Percentiles rank a stretch among this genome's conserved stretches.
Evolutionary conservation across 2,797 vertebrate species (phyloP).

Genomic region (Muraenolepis orangiensis): DNA sequence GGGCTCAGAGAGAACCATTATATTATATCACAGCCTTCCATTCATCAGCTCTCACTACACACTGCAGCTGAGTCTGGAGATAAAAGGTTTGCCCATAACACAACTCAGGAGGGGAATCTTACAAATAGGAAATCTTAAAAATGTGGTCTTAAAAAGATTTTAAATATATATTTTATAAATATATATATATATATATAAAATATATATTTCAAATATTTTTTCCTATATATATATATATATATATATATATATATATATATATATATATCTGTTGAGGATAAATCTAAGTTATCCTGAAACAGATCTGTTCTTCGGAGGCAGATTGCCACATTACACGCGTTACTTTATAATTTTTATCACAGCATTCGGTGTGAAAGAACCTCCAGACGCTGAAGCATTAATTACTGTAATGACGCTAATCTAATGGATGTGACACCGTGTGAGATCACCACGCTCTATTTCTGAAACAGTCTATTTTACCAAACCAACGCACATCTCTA

Average conservation of each 20-base stretch:
- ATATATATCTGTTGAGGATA: no score
- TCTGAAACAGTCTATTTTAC: constrained; percentile 31
- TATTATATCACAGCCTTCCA: neutral
- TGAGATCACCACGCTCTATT: constrained; percentile 72
- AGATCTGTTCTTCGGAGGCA: constrained; percentile 52
- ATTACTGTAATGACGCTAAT: constrained; percentile 74
- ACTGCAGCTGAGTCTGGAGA: neutral
- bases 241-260: no score
- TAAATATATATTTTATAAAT: no score
- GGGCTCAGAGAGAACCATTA: neutral
- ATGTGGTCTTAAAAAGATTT: constrained; percentile 35
- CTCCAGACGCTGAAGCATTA: constrained; percentile 70
- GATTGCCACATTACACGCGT: constrained; percentile 61
- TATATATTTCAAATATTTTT: no score
- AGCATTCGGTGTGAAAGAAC: constrained; percentile 68
- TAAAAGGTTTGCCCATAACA: neutral
- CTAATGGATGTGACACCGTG: constrained; percentile 64
- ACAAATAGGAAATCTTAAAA: neutral
- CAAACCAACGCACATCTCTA: constrained; percentile 31
- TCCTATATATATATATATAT: no score
- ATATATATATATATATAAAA: no score
- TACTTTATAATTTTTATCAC: constrained; percentile 59
- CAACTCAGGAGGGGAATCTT: neutral
- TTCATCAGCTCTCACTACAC: neutral
- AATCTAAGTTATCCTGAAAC: constrained; percentile 23